Evolutionary conservation across 2,113 vertebrate species (phyloP).

Genomic region (Axis porcinus): DNA sequence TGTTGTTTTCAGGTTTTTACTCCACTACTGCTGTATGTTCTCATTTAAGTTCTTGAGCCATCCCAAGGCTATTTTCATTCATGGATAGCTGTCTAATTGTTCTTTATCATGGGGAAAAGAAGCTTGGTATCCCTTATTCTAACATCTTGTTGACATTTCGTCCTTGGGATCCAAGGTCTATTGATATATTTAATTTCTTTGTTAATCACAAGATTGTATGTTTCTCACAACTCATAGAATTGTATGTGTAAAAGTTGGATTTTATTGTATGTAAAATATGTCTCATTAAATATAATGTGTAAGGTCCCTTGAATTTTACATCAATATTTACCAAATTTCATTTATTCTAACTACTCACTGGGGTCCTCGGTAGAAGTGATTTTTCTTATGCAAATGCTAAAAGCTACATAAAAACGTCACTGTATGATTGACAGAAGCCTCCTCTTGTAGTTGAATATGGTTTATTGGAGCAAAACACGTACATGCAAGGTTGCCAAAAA

Average conservation of each 20-base stretch:
- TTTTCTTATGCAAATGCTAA: not conserved
- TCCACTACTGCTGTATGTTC: not conserved
- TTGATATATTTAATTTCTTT: not conserved
- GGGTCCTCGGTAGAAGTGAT: not conserved
- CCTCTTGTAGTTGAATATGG: not conserved
- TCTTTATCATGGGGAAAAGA: not conserved
- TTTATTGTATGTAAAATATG: not conserved
- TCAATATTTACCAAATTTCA: not conserved
- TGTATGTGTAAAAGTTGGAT: not conserved
- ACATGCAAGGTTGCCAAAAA: not conserved
- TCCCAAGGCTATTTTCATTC: not conserved
- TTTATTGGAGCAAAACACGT: not conserved
- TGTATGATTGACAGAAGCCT: not conserved
- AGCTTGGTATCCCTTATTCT: not conserved
- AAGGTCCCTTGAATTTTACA: not conserved
- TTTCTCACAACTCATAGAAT: not conserved
- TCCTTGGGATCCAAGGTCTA: not conserved
- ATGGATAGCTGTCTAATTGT: not conserved
- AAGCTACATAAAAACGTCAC: not conserved
- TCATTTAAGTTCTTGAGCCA: not conserved
- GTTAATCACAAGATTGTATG: not conserved
- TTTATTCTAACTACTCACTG: not conserved
- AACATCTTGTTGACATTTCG: not conserved
- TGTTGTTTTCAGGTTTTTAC: not conserved
- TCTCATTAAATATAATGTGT: not conserved